A percentile compares a stretch with the other conserved stretches of the same genome.
Conservation (phyloP, 2,797 vertebrate species). For the Sus cebifrons region DNA sequence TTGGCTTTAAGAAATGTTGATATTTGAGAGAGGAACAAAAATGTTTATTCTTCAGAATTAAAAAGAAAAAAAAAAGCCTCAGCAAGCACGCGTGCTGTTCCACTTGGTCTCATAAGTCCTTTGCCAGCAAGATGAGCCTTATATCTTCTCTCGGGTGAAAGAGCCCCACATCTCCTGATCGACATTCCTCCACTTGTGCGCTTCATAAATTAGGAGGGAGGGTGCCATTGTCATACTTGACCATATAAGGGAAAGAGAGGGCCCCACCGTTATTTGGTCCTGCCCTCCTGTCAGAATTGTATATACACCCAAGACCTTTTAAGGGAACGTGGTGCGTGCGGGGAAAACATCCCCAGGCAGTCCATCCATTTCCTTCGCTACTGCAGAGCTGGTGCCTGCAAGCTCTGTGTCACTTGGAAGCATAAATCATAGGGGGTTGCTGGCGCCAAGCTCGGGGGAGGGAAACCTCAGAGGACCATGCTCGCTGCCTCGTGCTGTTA, state of each 20-base stretch:
- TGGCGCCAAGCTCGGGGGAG: not conserved
- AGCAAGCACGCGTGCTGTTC: not conserved
- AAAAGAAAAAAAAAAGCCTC: constrained; percentile 52
- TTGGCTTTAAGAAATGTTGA: constrained; percentile 66
- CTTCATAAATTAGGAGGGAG: constrained; percentile 88
- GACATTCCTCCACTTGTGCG: constrained; percentile 81
- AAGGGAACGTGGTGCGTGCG: constrained; percentile 86
- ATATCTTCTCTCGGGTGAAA: constrained; percentile 70
- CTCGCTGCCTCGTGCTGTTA: not conserved
- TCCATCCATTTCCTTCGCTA: constrained; percentile 84
- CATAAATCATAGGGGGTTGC: constrained; percentile 62
- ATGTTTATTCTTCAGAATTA: constrained; percentile 72
- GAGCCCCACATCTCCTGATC: constrained; percentile 75
- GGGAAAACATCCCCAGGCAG: constrained; percentile 85
- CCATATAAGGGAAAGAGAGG: constrained; percentile 88
- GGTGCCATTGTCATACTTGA: constrained; percentile 87
- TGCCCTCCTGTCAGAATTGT: constrained; percentile 79
- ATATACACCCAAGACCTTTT: constrained; percentile 89
- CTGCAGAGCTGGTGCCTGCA: constrained; percentile 74
- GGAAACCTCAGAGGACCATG: not conserved
- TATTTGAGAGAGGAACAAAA: constrained; percentile 63
- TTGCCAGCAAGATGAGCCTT: constrained; percentile 70
- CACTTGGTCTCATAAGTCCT: constrained; percentile 49
- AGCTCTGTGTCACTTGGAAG: constrained; percentile 61
- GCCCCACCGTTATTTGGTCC: constrained; percentile 82